phyloP scores from a whole-genome alignment of 2,113 vertebrate species.

The Petrocephalus zakoni region DNA sequence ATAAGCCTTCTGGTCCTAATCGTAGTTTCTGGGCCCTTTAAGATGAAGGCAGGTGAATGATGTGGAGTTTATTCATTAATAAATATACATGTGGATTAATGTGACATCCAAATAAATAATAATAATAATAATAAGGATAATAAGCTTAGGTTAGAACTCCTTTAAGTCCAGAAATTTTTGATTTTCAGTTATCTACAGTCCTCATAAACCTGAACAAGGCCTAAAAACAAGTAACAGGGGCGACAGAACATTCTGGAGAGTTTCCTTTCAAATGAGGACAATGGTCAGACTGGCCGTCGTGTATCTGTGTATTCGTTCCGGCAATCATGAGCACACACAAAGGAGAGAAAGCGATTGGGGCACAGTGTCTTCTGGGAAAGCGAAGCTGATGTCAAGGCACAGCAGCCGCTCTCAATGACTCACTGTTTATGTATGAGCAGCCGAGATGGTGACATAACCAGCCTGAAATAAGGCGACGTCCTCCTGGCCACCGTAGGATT shows the following conservation, averaged over 20 bases:
- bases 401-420: background rate
- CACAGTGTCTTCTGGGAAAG: background rate
- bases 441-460: conserved; percentile 2
- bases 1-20: conserved; percentile 25
- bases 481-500: background rate
- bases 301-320: background rate
- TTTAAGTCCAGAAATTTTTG: background rate
- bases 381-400: background rate
- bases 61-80: background rate
- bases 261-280: background rate
- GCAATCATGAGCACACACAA: background rate
- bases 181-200: background rate
- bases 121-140: background rate
- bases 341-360: background rate
- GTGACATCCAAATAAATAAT: background rate
- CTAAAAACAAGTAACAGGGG: background rate
- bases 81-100: background rate
- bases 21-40: conserved; percentile 29
- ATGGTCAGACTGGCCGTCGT: background rate
- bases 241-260: background rate
- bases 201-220: background rate
- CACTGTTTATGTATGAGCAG: background rate
- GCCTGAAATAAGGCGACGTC: background rate
- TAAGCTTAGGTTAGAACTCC: background rate
- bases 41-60: conserved; percentile 11